Conservation (phyloP, 2,113 vertebrate species). For the Aldabrachelys gigantea region DNA sequence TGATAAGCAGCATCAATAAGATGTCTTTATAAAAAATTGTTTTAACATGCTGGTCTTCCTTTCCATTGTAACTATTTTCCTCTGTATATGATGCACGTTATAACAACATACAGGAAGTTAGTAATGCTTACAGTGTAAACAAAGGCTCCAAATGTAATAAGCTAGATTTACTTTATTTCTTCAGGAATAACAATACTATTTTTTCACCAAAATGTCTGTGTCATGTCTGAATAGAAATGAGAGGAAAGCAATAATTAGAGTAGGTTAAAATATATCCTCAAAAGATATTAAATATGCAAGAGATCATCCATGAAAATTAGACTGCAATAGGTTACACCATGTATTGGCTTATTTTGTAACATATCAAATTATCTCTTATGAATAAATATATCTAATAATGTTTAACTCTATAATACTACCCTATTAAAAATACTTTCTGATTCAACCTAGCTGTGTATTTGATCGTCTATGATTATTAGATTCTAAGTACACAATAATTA, state of each 20-base stretch:
- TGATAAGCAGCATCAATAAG: rapidly evolving
- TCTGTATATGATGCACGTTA: neutral
- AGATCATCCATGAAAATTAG: slow-evolving; percentile 85
- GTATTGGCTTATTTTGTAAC: slow-evolving; percentile 84
- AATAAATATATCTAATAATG: slow-evolving; percentile 85
- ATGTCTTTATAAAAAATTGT: neutral
- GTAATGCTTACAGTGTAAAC: slow-evolving; percentile 52
- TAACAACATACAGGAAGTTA: slow-evolving; percentile 29
- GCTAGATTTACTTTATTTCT: slow-evolving; percentile 70
- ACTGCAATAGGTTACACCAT: slow-evolving; percentile 80
- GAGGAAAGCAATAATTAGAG: slow-evolving; percentile 83
- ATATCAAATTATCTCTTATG: slow-evolving; percentile 84
- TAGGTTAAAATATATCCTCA: slow-evolving; percentile 84
- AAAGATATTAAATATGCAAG: slow-evolving; percentile 85
- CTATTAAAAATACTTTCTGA: slow-evolving; percentile 79
- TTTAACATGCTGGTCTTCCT: neutral
- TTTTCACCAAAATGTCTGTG: slow-evolving; percentile 76
- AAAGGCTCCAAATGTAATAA: slow-evolving; percentile 69
- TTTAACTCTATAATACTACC: slow-evolving; percentile 79
- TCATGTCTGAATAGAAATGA: slow-evolving; percentile 79
- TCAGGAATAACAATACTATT: slow-evolving; percentile 79
- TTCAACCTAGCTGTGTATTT: slow-evolving; percentile 76
- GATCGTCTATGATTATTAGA: slow-evolving; percentile 73
- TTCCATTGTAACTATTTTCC: neutral
- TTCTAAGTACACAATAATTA: slow-evolving; percentile 75